A percentile compares a stretch with the other conserved stretches of the same genome.
Conservation (phyloP, 1,140 invertebrate genomes). For the Whitmania pigra region DNA sequence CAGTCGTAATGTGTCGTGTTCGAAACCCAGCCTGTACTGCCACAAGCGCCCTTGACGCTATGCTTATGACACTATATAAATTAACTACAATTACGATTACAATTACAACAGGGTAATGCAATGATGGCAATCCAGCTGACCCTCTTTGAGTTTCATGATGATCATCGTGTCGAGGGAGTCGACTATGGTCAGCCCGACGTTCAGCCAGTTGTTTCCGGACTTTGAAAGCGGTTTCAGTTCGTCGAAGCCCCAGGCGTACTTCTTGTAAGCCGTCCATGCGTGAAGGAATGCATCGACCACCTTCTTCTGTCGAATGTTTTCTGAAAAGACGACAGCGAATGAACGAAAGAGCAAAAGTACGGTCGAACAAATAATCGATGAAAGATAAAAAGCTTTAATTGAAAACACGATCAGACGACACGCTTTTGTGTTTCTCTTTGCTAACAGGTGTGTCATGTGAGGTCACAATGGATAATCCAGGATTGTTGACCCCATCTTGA, state of each 20-base stretch:
- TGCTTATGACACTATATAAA: no score
- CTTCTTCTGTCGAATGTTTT: slow-evolving; percentile 17
- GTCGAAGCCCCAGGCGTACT: slow-evolving; percentile 91
- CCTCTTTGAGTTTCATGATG: slow-evolving; percentile 78
- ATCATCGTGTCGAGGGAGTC: slow-evolving; percentile 87
- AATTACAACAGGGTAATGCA: neutral
- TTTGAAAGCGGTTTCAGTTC: slow-evolving; percentile 72
- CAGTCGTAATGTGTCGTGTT: no score
- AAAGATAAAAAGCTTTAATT: neutral
- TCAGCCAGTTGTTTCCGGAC: slow-evolving; percentile 19
- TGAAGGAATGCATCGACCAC: slow-evolving; percentile 25
- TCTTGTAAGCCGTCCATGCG: slow-evolving; percentile 81
- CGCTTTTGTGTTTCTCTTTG: no score
- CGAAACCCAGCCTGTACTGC: no score
- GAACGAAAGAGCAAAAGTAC: neutral
- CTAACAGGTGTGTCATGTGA: no score
- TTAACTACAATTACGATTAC: no score
- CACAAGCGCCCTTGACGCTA: no score
- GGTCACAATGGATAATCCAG: no score
- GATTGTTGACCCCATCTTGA: neutral
- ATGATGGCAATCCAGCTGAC: neutral
- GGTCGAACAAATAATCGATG: neutral
- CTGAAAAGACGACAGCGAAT: slow-evolving; percentile 4
- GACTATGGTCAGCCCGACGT: slow-evolving; percentile 60
- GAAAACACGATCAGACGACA: neutral